These are phyloP conservation scores for Aplochiton taeniatus DNA, from an alignment of 2,797 vertebrate genomes.

Conservation along the genomic window DNA sequence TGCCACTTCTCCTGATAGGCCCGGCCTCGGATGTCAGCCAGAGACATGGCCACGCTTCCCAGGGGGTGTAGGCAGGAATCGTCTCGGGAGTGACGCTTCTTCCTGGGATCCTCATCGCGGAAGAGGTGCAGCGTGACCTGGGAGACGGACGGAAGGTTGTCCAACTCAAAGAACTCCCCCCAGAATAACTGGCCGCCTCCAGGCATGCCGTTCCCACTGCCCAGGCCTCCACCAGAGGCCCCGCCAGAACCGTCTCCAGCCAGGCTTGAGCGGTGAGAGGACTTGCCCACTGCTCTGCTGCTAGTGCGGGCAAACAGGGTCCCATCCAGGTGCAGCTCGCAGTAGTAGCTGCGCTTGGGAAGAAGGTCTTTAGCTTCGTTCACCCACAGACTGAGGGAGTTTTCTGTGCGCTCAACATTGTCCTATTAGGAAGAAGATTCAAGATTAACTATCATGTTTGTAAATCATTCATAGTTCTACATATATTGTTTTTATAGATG, in stretches of 20 bases:
- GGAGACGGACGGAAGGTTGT: slow-evolving; percentile 80
- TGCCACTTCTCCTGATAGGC: slow-evolving; percentile 88
- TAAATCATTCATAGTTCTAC: no score
- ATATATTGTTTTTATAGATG: no score
- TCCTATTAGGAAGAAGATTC: slow-evolving; percentile 73
- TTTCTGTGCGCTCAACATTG: slow-evolving; percentile 87
- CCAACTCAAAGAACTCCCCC: slow-evolving; percentile 91
- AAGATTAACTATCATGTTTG: no score
- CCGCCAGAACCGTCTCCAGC: slow-evolving; percentile 53
- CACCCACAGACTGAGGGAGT: slow-evolving; percentile 87
- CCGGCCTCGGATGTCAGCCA: slow-evolving; percentile 74
- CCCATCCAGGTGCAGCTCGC: slow-evolving; percentile 87
- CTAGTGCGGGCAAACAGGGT: slow-evolving; percentile 85
- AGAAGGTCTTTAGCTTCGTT: slow-evolving; percentile 89
- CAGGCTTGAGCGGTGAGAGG: slow-evolving; percentile 50
- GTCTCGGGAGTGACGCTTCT: slow-evolving; percentile 74
- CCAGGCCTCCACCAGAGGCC: slow-evolving; percentile 45
- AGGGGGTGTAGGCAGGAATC: slow-evolving; percentile 66
- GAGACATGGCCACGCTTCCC: slow-evolving; percentile 78
- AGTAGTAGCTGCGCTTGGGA: slow-evolving; percentile 76
- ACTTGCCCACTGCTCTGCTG: slow-evolving; percentile 72
- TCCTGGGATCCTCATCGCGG: slow-evolving; percentile 80
- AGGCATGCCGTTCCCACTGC: slow-evolving; percentile 38
- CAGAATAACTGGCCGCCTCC: slow-evolving; percentile 85
- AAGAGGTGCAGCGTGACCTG: slow-evolving; percentile 84